A percentile compares a stretch with the other conserved stretches of the same genome.
These are phyloP conservation scores for Umimayanthus chanpuru DNA, from an alignment of 92 coral and sea anemone species.

Conservation along the genomic window DNA sequence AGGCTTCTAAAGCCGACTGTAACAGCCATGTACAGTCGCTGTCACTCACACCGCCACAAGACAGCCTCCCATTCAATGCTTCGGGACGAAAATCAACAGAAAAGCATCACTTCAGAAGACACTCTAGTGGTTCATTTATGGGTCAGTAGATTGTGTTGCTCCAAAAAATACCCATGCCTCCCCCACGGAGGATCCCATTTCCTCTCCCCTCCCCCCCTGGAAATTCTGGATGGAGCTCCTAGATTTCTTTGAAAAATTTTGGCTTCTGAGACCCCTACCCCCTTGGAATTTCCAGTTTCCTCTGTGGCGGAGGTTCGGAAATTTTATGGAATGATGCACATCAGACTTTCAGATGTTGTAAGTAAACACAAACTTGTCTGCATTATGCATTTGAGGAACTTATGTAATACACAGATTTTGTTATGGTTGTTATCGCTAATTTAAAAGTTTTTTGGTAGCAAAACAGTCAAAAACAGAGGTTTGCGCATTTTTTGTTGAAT, in stretches of 20 bases:
- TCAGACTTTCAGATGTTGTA: neutral
- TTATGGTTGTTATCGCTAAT: conserved; percentile 8
- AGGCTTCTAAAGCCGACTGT: conserved; percentile 56
- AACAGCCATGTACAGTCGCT: conserved; percentile 69
- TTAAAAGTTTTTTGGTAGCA: neutral
- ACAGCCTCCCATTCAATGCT: conserved; percentile 74
- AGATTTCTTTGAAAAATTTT: neutral
- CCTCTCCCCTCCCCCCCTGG: no score
- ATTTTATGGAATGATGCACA: neutral
- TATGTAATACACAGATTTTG: neutral
- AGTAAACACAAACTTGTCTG: neutral
- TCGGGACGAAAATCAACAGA: conserved; percentile 86
- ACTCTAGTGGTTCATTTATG: conserved; percentile 92
- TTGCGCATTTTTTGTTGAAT: no score
- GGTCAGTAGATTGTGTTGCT: conserved; percentile 71
- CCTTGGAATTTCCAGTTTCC: neutral
- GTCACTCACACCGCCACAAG: conserved; percentile 71
- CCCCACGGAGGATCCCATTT: neutral
- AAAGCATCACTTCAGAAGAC: conserved; percentile 93
- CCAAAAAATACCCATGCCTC: neutral
- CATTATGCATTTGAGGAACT: conserved; percentile 11
- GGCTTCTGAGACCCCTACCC: neutral
- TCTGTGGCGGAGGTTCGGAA: conserved; percentile 16
- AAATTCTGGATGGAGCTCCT: neutral
- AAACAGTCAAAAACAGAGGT: no score